These are phyloP conservation scores for Myiopsitta monachus DNA, from an alignment of 2,113 vertebrate species.

Conservation along the genomic window DNA sequence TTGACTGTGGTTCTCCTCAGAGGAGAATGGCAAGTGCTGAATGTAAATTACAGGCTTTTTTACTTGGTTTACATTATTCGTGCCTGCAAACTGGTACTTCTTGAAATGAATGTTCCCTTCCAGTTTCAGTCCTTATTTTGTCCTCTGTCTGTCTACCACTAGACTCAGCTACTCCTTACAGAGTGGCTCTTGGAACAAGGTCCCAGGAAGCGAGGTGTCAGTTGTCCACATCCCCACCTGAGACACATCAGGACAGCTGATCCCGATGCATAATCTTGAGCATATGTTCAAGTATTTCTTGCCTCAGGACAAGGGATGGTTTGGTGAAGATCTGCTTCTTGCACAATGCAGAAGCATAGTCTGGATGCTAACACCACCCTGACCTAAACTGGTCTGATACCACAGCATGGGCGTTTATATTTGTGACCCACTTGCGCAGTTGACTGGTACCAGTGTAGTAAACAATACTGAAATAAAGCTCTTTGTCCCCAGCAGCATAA, in stretches of 20 bases:
- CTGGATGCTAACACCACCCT: not conserved
- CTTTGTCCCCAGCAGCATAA: not conserved
- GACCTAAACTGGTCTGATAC: not conserved
- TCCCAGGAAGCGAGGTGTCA: not conserved
- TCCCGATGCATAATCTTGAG: not conserved
- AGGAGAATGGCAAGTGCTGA: not conserved
- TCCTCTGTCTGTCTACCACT: not conserved
- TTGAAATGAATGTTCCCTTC: not conserved
- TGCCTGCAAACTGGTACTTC: not conserved
- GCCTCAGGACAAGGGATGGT: not conserved
- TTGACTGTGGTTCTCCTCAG: not conserved
- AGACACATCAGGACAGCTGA: not conserved
- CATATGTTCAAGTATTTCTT: not conserved
- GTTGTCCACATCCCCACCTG: not conserved
- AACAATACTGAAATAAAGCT: not conserved
- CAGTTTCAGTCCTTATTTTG: not conserved
- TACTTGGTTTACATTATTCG: not conserved
- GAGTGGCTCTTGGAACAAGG: not conserved
- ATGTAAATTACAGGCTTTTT: not conserved
- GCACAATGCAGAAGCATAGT: accelerated
- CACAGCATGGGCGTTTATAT: accelerated
- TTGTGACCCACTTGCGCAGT: not conserved
- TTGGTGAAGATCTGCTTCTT: not conserved
- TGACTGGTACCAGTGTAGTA: not conserved
- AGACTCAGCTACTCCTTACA: not conserved